Conservation (phyloP, 1,140 invertebrate species). For the Diploscapter pachys region DNA sequence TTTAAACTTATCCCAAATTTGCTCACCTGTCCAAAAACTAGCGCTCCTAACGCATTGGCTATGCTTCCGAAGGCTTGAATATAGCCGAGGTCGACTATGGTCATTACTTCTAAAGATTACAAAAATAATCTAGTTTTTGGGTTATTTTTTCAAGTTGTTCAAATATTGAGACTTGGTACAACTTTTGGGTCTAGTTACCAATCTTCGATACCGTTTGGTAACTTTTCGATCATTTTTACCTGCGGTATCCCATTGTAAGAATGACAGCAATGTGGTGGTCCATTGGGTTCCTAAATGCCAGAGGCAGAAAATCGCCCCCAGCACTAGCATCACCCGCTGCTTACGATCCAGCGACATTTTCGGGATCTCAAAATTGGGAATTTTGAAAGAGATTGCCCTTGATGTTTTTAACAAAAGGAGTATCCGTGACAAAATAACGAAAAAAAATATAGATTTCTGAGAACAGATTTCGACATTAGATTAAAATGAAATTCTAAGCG, state of each 20-base stretch:
- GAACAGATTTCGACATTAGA: neutral
- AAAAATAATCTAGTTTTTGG: neutral
- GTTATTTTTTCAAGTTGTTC: no score
- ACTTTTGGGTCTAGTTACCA: no score
- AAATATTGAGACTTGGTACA: no score
- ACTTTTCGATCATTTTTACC: no score
- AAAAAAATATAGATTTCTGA: neutral
- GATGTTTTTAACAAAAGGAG: no score
- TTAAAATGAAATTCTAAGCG: neutral
- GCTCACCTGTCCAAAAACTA: slow-evolving; percentile 48
- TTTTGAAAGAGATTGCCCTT: no score
- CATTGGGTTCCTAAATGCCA: slow-evolving; percentile 59
- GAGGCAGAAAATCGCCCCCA: slow-evolving; percentile 56
- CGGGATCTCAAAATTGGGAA: neutral
- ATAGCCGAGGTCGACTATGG: slow-evolving; percentile 57
- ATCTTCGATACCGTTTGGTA: no score
- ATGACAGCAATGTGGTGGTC: slow-evolving; percentile 57
- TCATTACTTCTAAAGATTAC: slow-evolving; percentile 42
- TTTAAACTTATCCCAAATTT: neutral
- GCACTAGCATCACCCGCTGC: slow-evolving; percentile 46
- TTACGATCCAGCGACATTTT: slow-evolving; percentile 43
- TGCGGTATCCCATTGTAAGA: slow-evolving; percentile 57
- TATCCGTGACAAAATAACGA: neutral
- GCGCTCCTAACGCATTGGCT: slow-evolving; percentile 53
- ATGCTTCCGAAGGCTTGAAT: slow-evolving; percentile 57